Percentiles rank a stretch among this genome's conserved stretches.
Conservation (phyloP, 2,888 invertebrate genomes). For the Limnephilus marmoratus region DNA sequence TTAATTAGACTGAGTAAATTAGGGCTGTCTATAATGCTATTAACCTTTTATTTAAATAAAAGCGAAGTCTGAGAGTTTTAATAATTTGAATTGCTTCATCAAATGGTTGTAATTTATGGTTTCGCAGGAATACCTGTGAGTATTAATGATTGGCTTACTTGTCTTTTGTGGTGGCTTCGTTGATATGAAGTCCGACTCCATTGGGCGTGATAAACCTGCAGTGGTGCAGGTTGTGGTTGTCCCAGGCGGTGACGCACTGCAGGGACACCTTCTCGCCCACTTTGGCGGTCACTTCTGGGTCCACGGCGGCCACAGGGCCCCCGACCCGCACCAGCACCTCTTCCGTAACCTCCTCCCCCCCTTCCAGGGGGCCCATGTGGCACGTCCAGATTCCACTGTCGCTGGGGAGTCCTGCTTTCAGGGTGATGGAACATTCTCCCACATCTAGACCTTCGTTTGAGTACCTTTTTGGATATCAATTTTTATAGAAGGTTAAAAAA, state of each 20-base stretch:
- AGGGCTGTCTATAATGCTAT: no score
- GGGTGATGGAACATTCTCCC: conserved; percentile 75
- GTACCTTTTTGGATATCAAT: conserved; percentile 70
- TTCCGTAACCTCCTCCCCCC: conserved; percentile 72
- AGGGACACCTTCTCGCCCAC: conserved; percentile 70
- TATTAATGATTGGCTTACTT: conserved; percentile 70
- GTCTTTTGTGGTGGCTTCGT: conserved; percentile 71
- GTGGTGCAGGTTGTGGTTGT: conserved; percentile 72
- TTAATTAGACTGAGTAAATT: no score
- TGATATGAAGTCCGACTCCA: conserved; percentile 72
- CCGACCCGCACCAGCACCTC: conserved; percentile 72
- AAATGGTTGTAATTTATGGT: no score
- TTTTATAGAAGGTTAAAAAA: not conserved
- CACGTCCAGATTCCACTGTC: conserved; percentile 75
- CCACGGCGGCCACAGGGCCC: conserved; percentile 73
- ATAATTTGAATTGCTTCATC: no score
- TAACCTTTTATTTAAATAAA: no score
- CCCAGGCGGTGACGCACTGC: conserved; percentile 74
- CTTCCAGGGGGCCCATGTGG: conserved; percentile 73
- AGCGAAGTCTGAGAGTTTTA: no score
- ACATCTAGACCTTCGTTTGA: conserved; percentile 72
- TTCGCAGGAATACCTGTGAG: no score
- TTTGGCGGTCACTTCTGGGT: conserved; percentile 68
- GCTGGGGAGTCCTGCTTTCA: conserved; percentile 69
- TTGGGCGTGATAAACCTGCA: conserved; percentile 74